These are phyloP conservation scores for Hypena proboscidalis DNA, from an alignment of 2,888 invertebrate genomes.

Conservation along the genomic window DNA sequence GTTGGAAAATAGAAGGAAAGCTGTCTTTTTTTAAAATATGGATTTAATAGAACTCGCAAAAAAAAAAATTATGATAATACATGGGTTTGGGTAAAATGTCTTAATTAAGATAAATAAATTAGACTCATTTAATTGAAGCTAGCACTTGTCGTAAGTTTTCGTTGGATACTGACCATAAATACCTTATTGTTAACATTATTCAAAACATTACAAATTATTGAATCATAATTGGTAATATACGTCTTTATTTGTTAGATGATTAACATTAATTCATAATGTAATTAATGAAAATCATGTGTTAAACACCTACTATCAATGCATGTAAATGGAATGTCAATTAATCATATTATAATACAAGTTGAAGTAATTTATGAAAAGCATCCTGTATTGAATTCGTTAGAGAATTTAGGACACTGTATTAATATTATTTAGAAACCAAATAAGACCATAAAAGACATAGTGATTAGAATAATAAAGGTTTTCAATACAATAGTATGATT, in stretches of 20 bases:
- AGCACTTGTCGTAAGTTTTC: constrained; percentile 6
- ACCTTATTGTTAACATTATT: constrained; percentile 10
- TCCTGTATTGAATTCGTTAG: too few relatives aligned
- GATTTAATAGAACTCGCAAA: too few relatives aligned
- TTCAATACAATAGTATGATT: too few relatives aligned
- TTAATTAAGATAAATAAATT: background rate
- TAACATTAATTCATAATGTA: background rate
- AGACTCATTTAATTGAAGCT: background rate
- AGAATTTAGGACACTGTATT: too few relatives aligned
- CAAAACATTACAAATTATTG: constrained; percentile 6
- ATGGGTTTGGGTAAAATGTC: background rate
- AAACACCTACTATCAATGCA: constrained; percentile 1
- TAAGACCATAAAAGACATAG: too few relatives aligned
- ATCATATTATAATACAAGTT: background rate
- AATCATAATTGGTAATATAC: background rate
- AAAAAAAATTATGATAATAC: too few relatives aligned
- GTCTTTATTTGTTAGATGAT: background rate
- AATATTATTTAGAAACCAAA: too few relatives aligned
- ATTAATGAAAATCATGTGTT: background rate
- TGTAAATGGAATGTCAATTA: background rate
- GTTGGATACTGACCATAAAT: constrained; percentile 10
- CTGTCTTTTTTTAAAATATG: too few relatives aligned
- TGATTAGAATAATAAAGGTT: too few relatives aligned
- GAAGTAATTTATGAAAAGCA: too few relatives aligned
- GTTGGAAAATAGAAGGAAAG: too few relatives aligned